phyloP scores from a whole-genome alignment of 2,888 invertebrate genomes.

The Cheilosia urbana region DNA sequence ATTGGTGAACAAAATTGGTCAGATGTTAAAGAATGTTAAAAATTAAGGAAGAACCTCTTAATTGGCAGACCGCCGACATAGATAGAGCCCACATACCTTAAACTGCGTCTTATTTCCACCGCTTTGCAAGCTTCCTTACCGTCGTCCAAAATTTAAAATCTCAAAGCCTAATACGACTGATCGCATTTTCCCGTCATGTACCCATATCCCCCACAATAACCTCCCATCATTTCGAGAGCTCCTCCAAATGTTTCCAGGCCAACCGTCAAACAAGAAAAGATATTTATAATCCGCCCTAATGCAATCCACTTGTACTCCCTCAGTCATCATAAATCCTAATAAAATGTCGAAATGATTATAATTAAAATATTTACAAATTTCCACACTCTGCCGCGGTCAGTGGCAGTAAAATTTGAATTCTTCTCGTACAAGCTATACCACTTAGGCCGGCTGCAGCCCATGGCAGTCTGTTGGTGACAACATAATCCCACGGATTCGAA shows the following conservation, averaged over 20 bases:
- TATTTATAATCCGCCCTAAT: conserved; percentile 29
- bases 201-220: neutral
- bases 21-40: too few relatives aligned
- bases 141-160: too few relatives aligned
- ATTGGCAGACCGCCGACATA: too few relatives aligned
- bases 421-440: neutral
- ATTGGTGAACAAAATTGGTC: too few relatives aligned
- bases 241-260: conserved; percentile 25
- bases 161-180: too few relatives aligned
- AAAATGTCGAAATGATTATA: conserved; percentile 43
- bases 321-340: conserved; percentile 42
- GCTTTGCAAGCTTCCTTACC: too few relatives aligned
- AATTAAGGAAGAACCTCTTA: too few relatives aligned
- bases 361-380: conserved; percentile 33
- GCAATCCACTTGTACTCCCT: conserved; percentile 32
- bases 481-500: conserved; percentile 35
- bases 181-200: neutral
- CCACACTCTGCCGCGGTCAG: conserved; percentile 19
- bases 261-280: neutral
- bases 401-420: conserved; percentile 1
- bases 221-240: conserved; percentile 13
- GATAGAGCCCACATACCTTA: too few relatives aligned
- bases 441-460: neutral
- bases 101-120: too few relatives aligned
- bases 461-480: conserved; percentile 16